Conservation (phyloP, 2,888 invertebrate genomes). For the Drosophila koepferae region DNA sequence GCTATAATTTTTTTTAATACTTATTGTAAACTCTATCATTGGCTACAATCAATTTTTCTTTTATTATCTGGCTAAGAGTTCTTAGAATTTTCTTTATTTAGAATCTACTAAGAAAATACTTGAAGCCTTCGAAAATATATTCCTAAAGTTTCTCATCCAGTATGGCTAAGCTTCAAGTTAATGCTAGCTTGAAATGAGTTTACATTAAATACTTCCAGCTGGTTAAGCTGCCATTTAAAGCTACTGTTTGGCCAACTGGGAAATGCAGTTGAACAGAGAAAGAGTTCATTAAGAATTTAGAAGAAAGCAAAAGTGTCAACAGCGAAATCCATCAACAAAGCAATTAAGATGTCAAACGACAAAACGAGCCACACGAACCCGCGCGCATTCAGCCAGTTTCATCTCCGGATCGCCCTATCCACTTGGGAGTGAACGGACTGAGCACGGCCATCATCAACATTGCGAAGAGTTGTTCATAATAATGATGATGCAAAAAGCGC, state of each 20-base stretch:
- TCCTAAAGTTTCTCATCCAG: no score
- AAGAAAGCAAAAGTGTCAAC: conserved; percentile 74
- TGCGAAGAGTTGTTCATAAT: conserved; percentile 47
- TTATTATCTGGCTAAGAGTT: no score
- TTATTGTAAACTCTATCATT: no score
- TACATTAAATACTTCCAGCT: no score
- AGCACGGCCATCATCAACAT: conserved; percentile 16
- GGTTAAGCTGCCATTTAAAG: background rate
- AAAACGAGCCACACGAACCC: conserved; percentile 37
- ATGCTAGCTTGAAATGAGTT: no score
- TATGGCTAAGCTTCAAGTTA: no score
- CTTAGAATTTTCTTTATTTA: background rate
- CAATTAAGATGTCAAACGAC: conserved; percentile 72
- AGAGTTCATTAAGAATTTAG: conserved; percentile 65
- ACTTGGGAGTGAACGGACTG: conserved; percentile 21
- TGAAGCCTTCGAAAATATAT: background rate
- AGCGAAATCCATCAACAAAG: conserved; percentile 69
- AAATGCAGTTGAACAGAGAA: conserved; percentile 8
- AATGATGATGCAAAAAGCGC: conserved; percentile 64
- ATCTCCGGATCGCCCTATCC: conserved; percentile 1
- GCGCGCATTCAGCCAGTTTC: conserved; percentile 9
- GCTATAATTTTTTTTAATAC: no score
- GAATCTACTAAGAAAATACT: background rate
- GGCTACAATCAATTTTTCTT: no score
- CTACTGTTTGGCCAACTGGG: background rate